phyloP scores from a whole-genome alignment of 2,113 vertebrate genomes.

The Cacatua alba region DNA sequence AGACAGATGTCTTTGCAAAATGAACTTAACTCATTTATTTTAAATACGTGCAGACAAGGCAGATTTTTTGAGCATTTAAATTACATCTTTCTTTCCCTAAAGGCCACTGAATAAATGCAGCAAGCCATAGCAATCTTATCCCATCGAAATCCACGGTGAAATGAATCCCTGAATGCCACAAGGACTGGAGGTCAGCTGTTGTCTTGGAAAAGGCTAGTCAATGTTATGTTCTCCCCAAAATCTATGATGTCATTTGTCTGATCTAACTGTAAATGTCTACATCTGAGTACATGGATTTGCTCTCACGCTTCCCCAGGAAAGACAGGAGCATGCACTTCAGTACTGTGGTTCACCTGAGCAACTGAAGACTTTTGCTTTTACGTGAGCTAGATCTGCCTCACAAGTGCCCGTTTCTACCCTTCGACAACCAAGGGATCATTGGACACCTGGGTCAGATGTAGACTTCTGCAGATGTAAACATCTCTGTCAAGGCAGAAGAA shows the following conservation, averaged over 20 bases:
- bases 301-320: background rate
- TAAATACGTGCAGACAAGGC: background rate
- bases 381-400: background rate
- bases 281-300: background rate
- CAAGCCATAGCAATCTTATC: background rate
- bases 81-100: background rate
- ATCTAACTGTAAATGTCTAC: background rate
- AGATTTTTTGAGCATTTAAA: background rate
- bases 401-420: background rate
- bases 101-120: background rate
- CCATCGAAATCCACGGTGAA: background rate
- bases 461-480: background rate
- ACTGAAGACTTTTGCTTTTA: background rate
- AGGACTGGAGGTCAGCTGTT: background rate
- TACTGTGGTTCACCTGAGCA: background rate
- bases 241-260: background rate
- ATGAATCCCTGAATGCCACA: background rate
- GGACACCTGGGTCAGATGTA: background rate
- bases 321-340: background rate
- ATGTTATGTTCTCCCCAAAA: background rate
- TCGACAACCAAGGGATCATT: background rate
- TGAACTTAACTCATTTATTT: background rate
- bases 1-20: background rate
- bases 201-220: background rate
- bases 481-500: background rate